These are phyloP conservation scores for Chloroceryle amazona DNA, from an alignment of 2,797 vertebrate genomes.

Conservation along the genomic window DNA sequence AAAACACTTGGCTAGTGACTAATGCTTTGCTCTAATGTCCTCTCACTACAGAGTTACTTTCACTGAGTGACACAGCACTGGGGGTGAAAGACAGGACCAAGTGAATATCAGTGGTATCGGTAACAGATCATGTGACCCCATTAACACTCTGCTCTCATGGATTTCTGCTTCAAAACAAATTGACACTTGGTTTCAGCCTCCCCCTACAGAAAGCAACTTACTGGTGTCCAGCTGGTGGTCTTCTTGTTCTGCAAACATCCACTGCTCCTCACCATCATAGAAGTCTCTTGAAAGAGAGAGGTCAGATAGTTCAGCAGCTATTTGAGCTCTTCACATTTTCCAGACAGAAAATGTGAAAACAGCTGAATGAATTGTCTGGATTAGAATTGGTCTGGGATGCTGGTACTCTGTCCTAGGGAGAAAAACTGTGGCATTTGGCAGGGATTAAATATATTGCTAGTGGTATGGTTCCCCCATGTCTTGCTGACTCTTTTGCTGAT, in stretches of 20 bases:
- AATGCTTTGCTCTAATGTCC: neutral
- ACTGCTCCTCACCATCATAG: neutral
- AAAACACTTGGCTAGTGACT: neutral
- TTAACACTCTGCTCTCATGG: neutral
- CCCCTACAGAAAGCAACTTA: neutral
- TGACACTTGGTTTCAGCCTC: neutral
- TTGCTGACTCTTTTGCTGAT: neutral
- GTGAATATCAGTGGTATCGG: neutral
- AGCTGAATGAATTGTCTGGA: neutral
- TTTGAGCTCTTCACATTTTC: neutral
- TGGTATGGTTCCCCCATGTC: neutral
- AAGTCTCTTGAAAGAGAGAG: neutral
- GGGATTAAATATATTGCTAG: neutral
- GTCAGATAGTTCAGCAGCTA: neutral
- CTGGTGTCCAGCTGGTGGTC: neutral
- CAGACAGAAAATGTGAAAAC: neutral
- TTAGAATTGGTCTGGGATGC: neutral
- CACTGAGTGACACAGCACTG: neutral
- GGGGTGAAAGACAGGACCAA: neutral
- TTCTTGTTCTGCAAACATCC: neutral
- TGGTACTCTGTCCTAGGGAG: neutral
- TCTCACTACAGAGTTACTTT: neutral
- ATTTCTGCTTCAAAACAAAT: neutral
- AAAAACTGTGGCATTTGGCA: constrained; percentile 9
- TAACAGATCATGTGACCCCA: neutral